Evolutionary conservation across 2,888 invertebrate genomes (phyloP), one percentile per base, ranked within the genome.

Genomic region (Liopterus haemorrhoidalis): DNA sequence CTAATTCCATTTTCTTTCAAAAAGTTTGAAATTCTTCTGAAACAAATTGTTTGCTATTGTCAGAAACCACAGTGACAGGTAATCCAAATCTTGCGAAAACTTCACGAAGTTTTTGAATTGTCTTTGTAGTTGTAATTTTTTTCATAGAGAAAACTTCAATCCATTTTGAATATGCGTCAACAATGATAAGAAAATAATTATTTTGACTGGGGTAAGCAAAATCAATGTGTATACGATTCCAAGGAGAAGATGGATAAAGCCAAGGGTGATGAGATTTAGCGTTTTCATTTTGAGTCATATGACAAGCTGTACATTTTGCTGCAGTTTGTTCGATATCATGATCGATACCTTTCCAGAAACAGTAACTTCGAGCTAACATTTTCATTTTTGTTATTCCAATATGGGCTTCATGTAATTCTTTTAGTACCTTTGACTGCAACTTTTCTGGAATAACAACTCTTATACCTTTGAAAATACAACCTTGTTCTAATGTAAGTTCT

Each of bases 191-290:
- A 21, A 48, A 54, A 21, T 27, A 49, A 27, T 46, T 16, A 5
- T 43, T 50, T 16, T 48, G 16, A 38, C 43, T 45, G 8, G 53
- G 51, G 4, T 42, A 46, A 4, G 47, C 43, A 20, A 37, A 48
- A 35, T 57, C 56, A 3, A 55, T 46, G 20, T 54, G 56, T 1
- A 57, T 11, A 15, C 53, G 4, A 11, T 50, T 37, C 51, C 53
- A 56, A 4, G 55, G 47, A 28, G 39, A 18, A n/a, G 42, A 47
- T 16, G 52, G 49, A 38, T 48, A 52, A 11, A 46, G 47, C 49
- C 54, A 56, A 5, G 50, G 37, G 19, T 49, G 41, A 15, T 37
- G 18, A 19, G 18, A 25, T 9, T 14, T 14, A 38, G 27, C 41
- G 2, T n/a, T 22, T 2, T 49, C 49, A 6, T 45, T 30, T n/a